Conservation (phyloP, 1,140 invertebrate genomes). For the Leptopilina boulardi region DNA sequence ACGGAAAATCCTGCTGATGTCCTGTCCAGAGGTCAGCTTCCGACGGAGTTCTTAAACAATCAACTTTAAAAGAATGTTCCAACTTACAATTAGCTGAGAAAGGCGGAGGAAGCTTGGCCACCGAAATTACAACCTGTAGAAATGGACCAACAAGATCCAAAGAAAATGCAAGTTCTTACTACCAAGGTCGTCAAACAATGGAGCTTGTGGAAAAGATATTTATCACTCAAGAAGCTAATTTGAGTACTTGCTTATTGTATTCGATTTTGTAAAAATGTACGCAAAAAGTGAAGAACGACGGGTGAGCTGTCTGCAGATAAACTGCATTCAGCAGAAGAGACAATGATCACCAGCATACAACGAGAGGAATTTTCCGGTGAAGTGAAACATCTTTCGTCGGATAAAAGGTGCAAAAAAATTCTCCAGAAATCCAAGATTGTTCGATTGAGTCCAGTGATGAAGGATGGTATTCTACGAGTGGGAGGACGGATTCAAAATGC, state of each 20-base stretch:
- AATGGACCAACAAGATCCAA: no score
- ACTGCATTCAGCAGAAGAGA: no score
- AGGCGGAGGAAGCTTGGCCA: not conserved
- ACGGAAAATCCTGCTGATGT: not conserved
- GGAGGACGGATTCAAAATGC: not conserved
- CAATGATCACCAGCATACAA: no score
- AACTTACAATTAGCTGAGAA: not conserved
- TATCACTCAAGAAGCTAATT: conserved; percentile 10
- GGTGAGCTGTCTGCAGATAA: no score
- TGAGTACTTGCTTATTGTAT: no score
- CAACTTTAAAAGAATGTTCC: not conserved
- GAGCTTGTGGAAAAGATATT: not conserved
- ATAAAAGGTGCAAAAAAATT: no score
- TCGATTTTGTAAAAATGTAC: no score
- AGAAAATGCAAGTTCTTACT: no score
- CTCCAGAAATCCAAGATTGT: not conserved
- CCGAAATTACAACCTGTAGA: no score
- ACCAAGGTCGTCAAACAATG: not conserved
- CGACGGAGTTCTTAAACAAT: not conserved
- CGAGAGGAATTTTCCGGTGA: no score
- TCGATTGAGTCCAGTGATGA: not conserved
- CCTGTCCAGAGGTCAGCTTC: not conserved
- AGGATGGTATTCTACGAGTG: not conserved
- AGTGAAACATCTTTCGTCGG: no score
- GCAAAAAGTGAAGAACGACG: no score